Base-by-base conservation (phyloP, 2,888 invertebrate species). In the Hydroisotoma schaefferi region DNA sequence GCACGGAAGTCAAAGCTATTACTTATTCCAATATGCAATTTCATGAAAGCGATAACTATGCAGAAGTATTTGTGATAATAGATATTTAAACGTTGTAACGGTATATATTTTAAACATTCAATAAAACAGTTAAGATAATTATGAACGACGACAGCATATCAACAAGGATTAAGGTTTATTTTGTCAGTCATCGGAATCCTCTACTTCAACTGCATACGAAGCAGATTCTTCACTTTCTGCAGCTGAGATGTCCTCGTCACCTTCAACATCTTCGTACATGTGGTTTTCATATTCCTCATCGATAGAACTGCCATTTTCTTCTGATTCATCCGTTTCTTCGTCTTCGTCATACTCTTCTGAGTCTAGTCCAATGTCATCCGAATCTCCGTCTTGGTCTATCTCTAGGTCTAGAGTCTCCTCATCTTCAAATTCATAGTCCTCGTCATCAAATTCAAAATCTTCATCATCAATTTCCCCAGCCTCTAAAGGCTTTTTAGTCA, bases 21-120 rank as follows among this genome's bases (percentile, higher is more conserved):
- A 99, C 99, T 3, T 99, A 99, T 79, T 97, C 98, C 6, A 94
- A 95, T 57, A 98, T 99, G 98, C 97, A 99, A 80, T 80, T 93
- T 48, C 80, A 83, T 71, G 80, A 82, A 59, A 83, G 84, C 73
- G 84, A 84, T 68, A 82, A 84, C 74, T 71, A 73, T 55, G 85
- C 84, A 78, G 93, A 98, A 82, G 81, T 97, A 47, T 99, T 90
- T 85, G 97, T 98, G 73, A 98, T 99, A 77, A 89, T 98, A 77
- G 98, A 99, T 81, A 97, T 99, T 78, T 97, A 79, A 27, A 80
- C 37, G 80, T 15, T 57, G 63, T 57, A n/a, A 33, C 15, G 33
- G 8, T 8, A 33, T 15, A 33, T 33, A 33, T 33, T 33, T 33
- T 33, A 10, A 33, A 15, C 33, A 33, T 10, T 33, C 6, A 10